Conservation (phyloP, 2,797 vertebrate genomes). For the Cottoperca gobio region DNA sequence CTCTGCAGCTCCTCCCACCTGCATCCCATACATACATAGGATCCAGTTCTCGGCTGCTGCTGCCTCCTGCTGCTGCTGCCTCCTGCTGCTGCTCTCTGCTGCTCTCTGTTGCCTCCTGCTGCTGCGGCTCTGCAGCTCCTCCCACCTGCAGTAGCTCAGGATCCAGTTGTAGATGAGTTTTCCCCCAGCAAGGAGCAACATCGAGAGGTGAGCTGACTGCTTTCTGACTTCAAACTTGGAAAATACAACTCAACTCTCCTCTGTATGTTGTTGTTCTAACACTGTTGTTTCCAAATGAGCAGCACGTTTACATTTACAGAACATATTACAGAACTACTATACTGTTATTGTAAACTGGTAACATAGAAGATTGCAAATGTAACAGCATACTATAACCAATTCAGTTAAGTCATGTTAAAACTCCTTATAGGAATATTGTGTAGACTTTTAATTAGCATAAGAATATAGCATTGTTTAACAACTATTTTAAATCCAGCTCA, state of each 20-base stretch:
- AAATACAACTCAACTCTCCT: background rate
- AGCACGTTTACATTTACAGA: no score
- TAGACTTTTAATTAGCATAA: no score
- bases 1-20: slow-evolving; percentile 47
- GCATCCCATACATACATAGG: no score
- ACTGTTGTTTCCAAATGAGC: background rate
- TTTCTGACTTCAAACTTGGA: slow-evolving; percentile 16
- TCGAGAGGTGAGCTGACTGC: slow-evolving; percentile 43
- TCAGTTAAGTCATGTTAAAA: background rate
- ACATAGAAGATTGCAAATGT: background rate
- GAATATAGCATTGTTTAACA: background rate
- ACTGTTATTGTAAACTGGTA: background rate
- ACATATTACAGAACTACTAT: no score
- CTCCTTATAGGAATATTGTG: background rate
- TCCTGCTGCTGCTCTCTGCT: no score
- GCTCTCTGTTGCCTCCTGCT: no score
- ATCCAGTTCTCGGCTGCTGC: no score
- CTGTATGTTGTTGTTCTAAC: background rate
- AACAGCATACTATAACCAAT: background rate
- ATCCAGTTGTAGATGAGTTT: background rate
- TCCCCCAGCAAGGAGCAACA: slow-evolving; percentile 19
- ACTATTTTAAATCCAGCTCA: background rate
- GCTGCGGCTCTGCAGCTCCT: slow-evolving; percentile 32
- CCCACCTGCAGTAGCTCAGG: slow-evolving; percentile 31
- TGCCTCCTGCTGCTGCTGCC: no score